phyloP scores from a whole-genome alignment of 2,113 vertebrate genomes.

The Varanus salvator region DNA sequence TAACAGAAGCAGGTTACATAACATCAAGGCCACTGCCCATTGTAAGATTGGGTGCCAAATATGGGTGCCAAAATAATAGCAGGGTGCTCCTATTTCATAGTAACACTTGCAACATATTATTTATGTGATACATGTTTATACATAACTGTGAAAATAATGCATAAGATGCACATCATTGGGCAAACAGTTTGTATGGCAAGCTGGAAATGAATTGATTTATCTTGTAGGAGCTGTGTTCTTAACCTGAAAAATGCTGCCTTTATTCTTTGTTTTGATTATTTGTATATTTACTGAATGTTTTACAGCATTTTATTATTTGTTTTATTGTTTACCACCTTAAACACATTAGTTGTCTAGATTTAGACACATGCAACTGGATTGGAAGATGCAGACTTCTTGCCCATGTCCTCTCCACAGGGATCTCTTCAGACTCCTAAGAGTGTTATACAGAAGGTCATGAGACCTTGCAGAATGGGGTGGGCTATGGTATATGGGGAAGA shows the following conservation, averaged over 20 bases:
- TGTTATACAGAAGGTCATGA: background rate
- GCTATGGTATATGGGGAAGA: no score
- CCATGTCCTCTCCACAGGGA: background rate
- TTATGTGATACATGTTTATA: background rate
- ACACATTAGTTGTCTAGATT: background rate
- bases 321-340: background rate
- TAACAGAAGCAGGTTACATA: background rate
- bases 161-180: background rate
- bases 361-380: background rate
- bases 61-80: background rate
- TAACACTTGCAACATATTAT: background rate
- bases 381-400: background rate
- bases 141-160: background rate
- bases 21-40: background rate
- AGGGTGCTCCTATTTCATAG: background rate
- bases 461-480: background rate
- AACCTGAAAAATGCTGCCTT: background rate
- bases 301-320: background rate
- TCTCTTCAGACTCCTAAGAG: background rate
- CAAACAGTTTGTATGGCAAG: background rate
- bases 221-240: background rate
- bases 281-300: background rate
- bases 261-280: background rate
- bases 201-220: background rate
- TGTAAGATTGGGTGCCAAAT: background rate